Conservation (phyloP, 1,140 invertebrate genomes). For the Tyrophagus putrescentiae region DNA sequence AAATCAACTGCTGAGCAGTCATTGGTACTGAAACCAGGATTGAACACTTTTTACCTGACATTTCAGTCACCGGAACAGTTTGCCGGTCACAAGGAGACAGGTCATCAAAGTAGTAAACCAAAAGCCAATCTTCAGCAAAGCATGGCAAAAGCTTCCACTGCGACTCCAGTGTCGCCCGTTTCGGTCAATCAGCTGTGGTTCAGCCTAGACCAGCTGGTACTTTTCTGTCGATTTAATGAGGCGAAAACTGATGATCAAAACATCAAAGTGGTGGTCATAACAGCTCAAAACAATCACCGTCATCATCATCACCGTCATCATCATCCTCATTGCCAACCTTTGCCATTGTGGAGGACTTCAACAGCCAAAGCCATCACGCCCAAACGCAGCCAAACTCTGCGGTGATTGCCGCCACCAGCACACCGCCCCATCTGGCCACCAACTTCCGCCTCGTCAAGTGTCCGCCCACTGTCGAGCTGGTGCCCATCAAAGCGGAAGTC, state of each 20-base stretch:
- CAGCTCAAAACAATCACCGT: too few species aligned
- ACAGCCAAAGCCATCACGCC: too few species aligned
- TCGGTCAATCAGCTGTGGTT: slow-evolving; percentile 17
- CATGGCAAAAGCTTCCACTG: too few species aligned
- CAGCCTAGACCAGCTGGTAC: neutral
- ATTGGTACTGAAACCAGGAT: neutral
- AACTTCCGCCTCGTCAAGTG: slow-evolving; percentile 8
- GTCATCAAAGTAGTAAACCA: neutral
- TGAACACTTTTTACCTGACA: neutral
- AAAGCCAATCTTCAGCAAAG: neutral
- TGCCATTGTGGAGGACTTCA: slow-evolving; percentile 1
- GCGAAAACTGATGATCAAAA: too few species aligned
- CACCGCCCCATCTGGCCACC: neutral
- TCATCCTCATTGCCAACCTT: neutral
- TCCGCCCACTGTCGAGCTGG: slow-evolving; percentile 4
- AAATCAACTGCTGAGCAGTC: neutral
- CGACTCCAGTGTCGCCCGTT: too few species aligned
- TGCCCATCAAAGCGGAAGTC: too few species aligned
- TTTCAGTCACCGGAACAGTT: slow-evolving; percentile 7
- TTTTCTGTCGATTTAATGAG: too few species aligned
- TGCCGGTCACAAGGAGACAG: neutral
- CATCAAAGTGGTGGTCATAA: too few species aligned
- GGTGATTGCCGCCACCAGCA: neutral
- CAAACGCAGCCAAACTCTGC: too few species aligned
- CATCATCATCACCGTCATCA: too few species aligned